phyloP scores from a whole-genome alignment of 2,113 vertebrate genomes.

The Sclerurus mexicanus region DNA sequence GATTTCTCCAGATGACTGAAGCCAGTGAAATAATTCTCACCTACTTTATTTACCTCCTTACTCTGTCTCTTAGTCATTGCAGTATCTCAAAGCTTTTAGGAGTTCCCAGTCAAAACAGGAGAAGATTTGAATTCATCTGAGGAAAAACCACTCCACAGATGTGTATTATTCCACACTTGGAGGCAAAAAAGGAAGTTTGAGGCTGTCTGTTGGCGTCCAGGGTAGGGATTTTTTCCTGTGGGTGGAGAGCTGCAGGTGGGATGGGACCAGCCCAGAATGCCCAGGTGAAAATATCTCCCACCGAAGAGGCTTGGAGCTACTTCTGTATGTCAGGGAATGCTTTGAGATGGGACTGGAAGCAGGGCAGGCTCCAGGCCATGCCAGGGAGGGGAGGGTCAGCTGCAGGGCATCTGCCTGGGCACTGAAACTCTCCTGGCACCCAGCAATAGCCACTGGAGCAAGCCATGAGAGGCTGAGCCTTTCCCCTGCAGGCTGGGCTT shows the following conservation, averaged over 20 bases:
- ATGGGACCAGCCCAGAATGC: neutral
- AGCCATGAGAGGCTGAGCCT: neutral
- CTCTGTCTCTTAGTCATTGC: neutral
- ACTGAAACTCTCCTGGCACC: neutral
- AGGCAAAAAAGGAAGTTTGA: neutral
- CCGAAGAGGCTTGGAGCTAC: neutral
- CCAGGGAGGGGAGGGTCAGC: neutral
- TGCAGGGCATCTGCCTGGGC: neutral
- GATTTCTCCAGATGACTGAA: neutral
- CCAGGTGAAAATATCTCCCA: neutral
- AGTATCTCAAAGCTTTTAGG: neutral
- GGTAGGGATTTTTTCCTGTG: neutral
- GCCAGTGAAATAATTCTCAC: neutral
- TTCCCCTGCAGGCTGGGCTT: neutral
- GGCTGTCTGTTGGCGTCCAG: neutral
- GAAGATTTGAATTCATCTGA: neutral
- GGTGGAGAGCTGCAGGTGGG: neutral
- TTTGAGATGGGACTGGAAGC: neutral
- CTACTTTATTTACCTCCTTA: constrained; percentile 15
- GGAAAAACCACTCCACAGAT: neutral
- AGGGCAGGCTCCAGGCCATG: fast-evolving
- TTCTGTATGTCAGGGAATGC: neutral
- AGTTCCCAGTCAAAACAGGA: neutral
- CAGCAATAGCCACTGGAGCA: fast-evolving
- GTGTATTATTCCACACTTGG: neutral